A percentile compares a stretch with the other conserved stretches of the same genome.
These are phyloP conservation scores for Hyperopisus bebe DNA, from an alignment of 2,113 vertebrate genomes.

Conservation along the genomic window DNA sequence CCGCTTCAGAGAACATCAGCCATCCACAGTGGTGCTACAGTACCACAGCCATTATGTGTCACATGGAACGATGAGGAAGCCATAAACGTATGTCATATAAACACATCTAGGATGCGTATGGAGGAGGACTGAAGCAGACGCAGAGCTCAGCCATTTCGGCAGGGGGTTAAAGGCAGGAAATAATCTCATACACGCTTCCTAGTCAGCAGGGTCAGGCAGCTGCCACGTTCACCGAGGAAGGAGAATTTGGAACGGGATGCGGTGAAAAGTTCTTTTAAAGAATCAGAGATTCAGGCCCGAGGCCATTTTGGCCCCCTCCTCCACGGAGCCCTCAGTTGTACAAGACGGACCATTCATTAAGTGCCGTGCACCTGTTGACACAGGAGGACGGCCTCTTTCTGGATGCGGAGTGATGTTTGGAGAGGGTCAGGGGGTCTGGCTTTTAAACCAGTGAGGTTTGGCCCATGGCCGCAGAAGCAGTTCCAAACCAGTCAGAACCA, in stretches of 20 bases:
- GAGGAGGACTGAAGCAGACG: neutral
- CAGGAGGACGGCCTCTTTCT: neutral
- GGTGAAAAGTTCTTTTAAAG: neutral
- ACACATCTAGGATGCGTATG: neutral
- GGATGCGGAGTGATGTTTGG: neutral
- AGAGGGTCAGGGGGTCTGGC: constrained; percentile 5
- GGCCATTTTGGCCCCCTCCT: neutral
- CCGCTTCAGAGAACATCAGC: neutral
- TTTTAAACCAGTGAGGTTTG: constrained; percentile 2
- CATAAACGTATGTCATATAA: neutral
- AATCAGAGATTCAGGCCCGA: neutral
- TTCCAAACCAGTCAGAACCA: neutral
- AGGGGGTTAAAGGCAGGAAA: neutral
- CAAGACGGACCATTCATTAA: neutral
- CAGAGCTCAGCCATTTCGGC: neutral
- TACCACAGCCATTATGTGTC: neutral
- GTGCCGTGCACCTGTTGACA: neutral
- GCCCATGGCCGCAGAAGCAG: neutral
- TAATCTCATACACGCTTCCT: neutral
- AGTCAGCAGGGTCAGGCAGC: neutral
- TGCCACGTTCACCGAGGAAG: neutral
- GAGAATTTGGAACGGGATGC: neutral
- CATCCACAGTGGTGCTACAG: neutral
- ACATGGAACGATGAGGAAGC: neutral
- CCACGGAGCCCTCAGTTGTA: neutral